phyloP scores from a whole-genome alignment of 2,113 vertebrate genomes.

The Mionectes macconnelli region DNA sequence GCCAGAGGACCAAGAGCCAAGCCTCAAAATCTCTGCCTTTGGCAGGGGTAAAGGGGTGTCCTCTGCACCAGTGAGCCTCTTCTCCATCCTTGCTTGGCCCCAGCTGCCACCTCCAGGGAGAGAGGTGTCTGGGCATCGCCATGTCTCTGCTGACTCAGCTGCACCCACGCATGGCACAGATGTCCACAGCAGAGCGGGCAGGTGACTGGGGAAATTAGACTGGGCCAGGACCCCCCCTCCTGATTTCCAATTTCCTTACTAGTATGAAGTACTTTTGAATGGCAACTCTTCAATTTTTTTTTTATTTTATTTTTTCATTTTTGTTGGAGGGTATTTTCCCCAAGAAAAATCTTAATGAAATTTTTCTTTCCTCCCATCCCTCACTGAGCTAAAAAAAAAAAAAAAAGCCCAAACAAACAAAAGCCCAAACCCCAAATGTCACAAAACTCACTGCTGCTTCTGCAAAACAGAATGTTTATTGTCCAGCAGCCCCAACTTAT shows the following conservation, averaged over 20 bases:
- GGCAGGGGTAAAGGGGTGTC: neutral
- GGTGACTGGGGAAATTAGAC: neutral
- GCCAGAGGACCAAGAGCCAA: neutral
- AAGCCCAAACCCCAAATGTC: constrained; percentile 18
- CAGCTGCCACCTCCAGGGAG: neutral
- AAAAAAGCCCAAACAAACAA: neutral
- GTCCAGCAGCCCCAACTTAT: neutral
- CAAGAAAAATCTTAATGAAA: neutral
- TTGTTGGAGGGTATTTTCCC: neutral
- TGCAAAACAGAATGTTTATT: constrained; percentile 7
- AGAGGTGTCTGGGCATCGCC: neutral
- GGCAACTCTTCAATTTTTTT: neutral
- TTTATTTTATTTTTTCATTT: neutral
- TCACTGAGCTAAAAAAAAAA: neutral
- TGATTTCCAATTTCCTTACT: neutral
- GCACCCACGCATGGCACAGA: fast-evolving
- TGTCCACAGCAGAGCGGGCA: neutral
- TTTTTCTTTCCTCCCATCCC: neutral
- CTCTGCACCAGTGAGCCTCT: neutral
- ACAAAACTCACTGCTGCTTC: neutral
- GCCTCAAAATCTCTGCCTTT: neutral
- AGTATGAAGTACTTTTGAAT: neutral
- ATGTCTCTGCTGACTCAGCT: neutral
- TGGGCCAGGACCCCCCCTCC: neutral
- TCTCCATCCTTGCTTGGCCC: neutral